Base-by-base conservation (phyloP, 2,888 invertebrate genomes). In the Pammene aurita region DNA sequence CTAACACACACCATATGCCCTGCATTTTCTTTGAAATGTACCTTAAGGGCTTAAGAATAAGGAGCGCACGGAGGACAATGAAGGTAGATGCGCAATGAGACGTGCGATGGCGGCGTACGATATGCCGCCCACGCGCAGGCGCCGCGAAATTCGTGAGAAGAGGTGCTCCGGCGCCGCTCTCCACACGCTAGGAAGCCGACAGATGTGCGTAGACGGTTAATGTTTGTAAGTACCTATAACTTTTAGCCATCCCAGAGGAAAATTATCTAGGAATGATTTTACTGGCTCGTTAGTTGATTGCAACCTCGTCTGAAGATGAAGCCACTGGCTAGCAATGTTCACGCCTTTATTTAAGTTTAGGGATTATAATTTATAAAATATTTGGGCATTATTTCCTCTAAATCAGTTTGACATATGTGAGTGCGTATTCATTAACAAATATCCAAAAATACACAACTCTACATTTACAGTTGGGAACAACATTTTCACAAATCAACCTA, bases 101-200 rank as follows among this genome's bases (percentile, higher is more conserved):
- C 86, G 86, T 84, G 87, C 80, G 90, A 90, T 90, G 89, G 84
- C 88, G 85, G 86, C 84, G 77, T 80, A 82, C 81, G 90, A 90
- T 90, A 89, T 87, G 86, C 83, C 89, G 87, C 92, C 92, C 88
- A 92, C 92, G 87, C 86, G 78, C 77, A 81, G 84, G 85, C 89
- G 89, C 89, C 86, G 91, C 90, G 84, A 90, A 90, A 89, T 91
- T 92, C 92, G 90, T 92, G 91, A 92, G 92, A 90, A 89, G 85
- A 85, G 81, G 72, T 77, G 76, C 82, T 84, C 83, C 80, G 86
- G 87, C 90, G 88, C 88, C 80, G 77, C 69, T 79, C 80, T 78
- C 75, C 79, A 79, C 78, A 82, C 79, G 80, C 79, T 84, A 75
- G 76, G 74, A 66, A 64, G 54, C 34, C 38, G 50, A 57, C 64